Percentiles rank a stretch among this genome's conserved stretches.
Conservation (phyloP, 2,797 vertebrate genomes). For the Semotilus atromaculatus region DNA sequence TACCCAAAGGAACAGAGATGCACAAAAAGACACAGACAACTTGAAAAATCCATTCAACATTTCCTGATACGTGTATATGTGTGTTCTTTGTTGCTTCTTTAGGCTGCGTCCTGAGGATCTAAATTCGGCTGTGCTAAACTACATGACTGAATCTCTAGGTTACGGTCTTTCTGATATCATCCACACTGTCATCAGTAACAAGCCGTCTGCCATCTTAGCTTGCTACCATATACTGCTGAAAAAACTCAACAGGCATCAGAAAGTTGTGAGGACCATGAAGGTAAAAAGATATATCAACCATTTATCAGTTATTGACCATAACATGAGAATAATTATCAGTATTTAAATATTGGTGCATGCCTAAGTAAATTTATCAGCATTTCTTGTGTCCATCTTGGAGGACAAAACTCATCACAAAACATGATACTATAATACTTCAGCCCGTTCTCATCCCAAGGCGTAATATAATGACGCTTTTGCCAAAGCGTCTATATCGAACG, state of each 20-base stretch:
- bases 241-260: conserved; percentile 80
- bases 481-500: too few species aligned
- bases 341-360: neutral
- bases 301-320: neutral
- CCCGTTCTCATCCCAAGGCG: too few species aligned
- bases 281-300: conserved; percentile 62
- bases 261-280: conserved; percentile 73
- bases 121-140: conserved; percentile 78
- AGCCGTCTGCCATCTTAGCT: conserved; percentile 82
- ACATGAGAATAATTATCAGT: neutral
- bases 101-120: conserved; percentile 80
- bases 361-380: neutral
- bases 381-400: neutral
- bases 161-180: conserved; percentile 79
- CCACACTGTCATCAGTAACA: conserved; percentile 80
- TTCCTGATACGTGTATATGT: neutral
- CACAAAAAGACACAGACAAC: conserved; percentile 9
- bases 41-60: neutral
- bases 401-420: neutral
- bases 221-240: conserved; percentile 84
- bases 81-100: conserved; percentile 52
- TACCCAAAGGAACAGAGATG: neutral
- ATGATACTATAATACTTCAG: neutral
- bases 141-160: conserved; percentile 80
- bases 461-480: too few species aligned